Conservation (phyloP, 53 echinoderm and acorn worm species). For the Crossaster papposus region DNA sequence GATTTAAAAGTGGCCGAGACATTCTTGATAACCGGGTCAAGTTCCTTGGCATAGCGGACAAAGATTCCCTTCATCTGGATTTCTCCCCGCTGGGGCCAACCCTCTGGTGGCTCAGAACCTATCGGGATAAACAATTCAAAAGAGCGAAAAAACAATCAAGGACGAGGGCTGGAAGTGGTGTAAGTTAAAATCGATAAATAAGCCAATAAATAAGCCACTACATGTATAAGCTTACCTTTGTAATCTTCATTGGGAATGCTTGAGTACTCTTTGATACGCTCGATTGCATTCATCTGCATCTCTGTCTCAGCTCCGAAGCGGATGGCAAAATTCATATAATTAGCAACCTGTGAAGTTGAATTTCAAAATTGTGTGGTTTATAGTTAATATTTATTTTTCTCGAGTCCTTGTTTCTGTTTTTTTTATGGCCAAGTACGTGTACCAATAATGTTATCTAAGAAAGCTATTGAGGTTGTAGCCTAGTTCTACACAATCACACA, state of each 20-base stretch:
- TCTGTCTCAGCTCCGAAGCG: slow-evolving; percentile 64
- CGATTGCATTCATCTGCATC: slow-evolving; percentile 73
- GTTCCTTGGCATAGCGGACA: slow-evolving; percentile 69
- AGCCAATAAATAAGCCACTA: too few species aligned
- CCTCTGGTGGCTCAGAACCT: slow-evolving; percentile 66
- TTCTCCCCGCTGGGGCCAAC: slow-evolving; percentile 68
- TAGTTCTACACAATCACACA: too few species aligned
- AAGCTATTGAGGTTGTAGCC: too few species aligned
- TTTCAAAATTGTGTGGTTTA: too few species aligned
- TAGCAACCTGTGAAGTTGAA: slow-evolving; percentile 44
- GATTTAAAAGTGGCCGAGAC: slow-evolving; percentile 50
- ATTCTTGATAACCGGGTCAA: slow-evolving; percentile 69
- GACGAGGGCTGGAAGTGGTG: too few species aligned
- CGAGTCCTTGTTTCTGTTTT: too few species aligned
- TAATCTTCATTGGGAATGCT: slow-evolving; percentile 41
- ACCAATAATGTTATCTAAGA: too few species aligned
- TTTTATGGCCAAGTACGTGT: too few species aligned
- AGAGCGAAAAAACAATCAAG: too few species aligned
- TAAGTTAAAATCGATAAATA: too few species aligned
- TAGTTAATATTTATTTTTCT: too few species aligned
- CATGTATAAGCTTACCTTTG: slow-evolving; percentile 34
- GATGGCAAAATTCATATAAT: slow-evolving; percentile 61
- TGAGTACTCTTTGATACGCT: slow-evolving; percentile 66
- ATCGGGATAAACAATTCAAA: too few species aligned
- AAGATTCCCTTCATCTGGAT: slow-evolving; percentile 62